Evolutionary conservation across 2,113 vertebrate species (phyloP), one percentile per base, ranked within the genome.

Genomic region (Saguinus imperator): DNA sequence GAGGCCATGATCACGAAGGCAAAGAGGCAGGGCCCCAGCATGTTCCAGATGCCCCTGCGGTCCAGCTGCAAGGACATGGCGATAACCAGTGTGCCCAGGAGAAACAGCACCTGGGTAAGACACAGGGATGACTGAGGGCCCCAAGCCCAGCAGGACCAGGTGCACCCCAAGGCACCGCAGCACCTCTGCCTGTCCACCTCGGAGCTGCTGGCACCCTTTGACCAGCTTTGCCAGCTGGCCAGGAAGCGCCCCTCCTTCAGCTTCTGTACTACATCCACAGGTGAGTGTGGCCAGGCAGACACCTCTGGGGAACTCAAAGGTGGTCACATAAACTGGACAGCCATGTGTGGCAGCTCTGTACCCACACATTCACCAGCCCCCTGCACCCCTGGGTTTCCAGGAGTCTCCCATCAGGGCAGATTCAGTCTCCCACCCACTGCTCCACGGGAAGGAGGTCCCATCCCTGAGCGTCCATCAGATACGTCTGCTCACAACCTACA

Each of bases 61-160:
- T 99, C 99, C 98, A 99, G 98, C 96, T 99, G 99, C 99, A 99
- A 98, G 20, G 99, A 99, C 99, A 99, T 99, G 97, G 99, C 99
- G 52, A 99, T 99, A 89, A 99, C 84, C 66, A 99, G 98, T 5
- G 99, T 98, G 48, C 99, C 99, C 58, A 99, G 93, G 97, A 99
- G 3, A 2, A 99, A 99, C 89, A 99, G 98, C 84, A 99, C 98
- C 99, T 99, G 96, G 11, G 45, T 43, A 85, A 80, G 45, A 4
- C 87, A 95, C 55, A 85, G 29, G 17, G 48, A 72, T 2, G 7
- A 45, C 32, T 73, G 27, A 55, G 1, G 17, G 25, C 21, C n/a
- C 32, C 32, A 73, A 68, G 48, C 84, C 11, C 25, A 32, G 21
- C 1, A 80, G 81, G 57, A 75, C 37, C 66, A 64, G 18, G 64